Evolutionary conservation across 2,797 vertebrate species (phyloP), one percentile per base, ranked within the genome.

Genomic region (Molothrus ater): DNA sequence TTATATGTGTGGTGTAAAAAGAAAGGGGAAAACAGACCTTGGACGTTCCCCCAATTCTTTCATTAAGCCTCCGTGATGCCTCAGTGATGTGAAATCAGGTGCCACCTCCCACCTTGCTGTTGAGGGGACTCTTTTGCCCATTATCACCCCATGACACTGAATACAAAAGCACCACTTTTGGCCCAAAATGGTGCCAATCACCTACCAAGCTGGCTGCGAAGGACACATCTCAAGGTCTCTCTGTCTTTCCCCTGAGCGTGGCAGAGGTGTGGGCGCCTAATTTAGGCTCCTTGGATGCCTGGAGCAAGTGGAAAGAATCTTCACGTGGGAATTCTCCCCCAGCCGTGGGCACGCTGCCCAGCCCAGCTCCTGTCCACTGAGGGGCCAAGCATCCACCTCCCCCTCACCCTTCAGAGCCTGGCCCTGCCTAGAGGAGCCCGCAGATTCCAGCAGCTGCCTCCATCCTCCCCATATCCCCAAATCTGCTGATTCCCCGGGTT

Each of bases 291-390:
- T 43, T 2, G 0, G 57, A 61, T 65, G 87, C 90, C 82, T 80
- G 90, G 60, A 90, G 72, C 1, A 0, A 91, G 50, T 0, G 91
- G 94, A 95, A 96, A 95, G 91, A 96, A 95, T 95, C 90, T 72
- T 88, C 94, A 88, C 40, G 4, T 91, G 94, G 73, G 90, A 96
- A 94, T 94, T 91, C 73, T 86, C 22, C 36, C 25, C 57, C 32
- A 59, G 70, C 89, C 60, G 76, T 0, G 34, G 94, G 89, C 93
- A 69, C 2, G 1, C 18, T 85, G 92, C 96, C 89, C 92, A 63
- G 81, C 60, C 48, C 71, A 19, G 84, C 73, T 86, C 31, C 1
- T 13, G 32, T 65, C 65, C 7, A 5, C 64, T 59, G 60, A 3
- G 3, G 64, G 48, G 72, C 47, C 51, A 34, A 69, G 40, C 69